Conservation (phyloP, 35 echinoderm and acorn worm species). For the Anneissia japonica region DNA sequence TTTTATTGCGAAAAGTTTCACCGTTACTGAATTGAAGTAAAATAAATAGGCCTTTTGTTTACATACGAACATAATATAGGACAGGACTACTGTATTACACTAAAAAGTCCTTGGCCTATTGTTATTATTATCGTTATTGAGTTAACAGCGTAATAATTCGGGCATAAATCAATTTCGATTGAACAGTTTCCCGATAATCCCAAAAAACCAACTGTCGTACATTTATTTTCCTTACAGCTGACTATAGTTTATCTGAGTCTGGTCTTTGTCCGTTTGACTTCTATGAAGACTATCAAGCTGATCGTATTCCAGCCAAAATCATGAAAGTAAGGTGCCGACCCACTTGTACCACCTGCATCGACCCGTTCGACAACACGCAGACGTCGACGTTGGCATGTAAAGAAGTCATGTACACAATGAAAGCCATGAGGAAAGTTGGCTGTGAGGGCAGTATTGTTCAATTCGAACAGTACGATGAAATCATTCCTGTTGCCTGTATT, state of each 20-base stretch:
- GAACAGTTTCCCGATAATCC: too few species aligned
- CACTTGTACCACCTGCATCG: not conserved
- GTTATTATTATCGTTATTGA: too few species aligned
- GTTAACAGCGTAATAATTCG: too few species aligned
- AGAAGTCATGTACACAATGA: not conserved
- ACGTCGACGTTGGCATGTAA: not conserved
- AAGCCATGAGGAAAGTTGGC: not conserved
- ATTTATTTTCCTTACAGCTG: not conserved
- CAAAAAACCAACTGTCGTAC: too few species aligned
- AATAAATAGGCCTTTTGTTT: too few species aligned
- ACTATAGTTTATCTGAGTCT: not conserved
- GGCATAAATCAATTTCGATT: too few species aligned
- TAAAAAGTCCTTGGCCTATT: too few species aligned
- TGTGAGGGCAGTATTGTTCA: not conserved
- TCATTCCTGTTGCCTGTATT: not conserved
- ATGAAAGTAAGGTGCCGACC: not conserved
- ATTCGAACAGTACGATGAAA: not conserved
- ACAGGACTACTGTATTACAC: too few species aligned
- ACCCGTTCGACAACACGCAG: not conserved
- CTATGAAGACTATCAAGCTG: not conserved
- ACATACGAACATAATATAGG: too few species aligned
- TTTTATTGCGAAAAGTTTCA: too few species aligned
- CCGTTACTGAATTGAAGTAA: too few species aligned
- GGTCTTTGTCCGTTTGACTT: not conserved
- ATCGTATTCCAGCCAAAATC: not conserved